A percentile compares a stretch with the other conserved stretches of the same genome.
phyloP scores from a whole-genome alignment of 2,888 invertebrate genomes.

The Rhodophaea formosa region DNA sequence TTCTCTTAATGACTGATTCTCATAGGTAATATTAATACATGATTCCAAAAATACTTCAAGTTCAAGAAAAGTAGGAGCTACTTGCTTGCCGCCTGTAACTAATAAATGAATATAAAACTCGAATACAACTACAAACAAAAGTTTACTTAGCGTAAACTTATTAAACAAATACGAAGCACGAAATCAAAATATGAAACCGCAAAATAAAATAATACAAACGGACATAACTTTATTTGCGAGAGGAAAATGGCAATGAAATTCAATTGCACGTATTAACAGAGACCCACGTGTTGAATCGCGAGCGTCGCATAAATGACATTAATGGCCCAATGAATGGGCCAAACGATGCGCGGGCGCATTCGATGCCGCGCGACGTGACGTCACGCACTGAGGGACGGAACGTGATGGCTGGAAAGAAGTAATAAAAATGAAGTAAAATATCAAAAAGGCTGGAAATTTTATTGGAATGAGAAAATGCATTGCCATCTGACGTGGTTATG shows the following conservation, averaged over 20 bases:
- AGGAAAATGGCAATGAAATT: constrained; percentile 78
- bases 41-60: too few species aligned
- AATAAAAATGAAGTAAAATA: not conserved
- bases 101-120: too few species aligned
- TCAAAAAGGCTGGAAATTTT: too few species aligned
- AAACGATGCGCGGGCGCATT: constrained; percentile 76
- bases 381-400: constrained; percentile 36
- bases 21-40: too few species aligned
- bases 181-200: not conserved
- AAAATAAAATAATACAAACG: constrained; percentile 13
- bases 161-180: not conserved
- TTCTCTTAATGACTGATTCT: too few species aligned
- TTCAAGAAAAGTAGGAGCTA: too few species aligned
- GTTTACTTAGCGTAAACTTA: too few species aligned
- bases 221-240: constrained; percentile 47
- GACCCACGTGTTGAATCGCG: constrained; percentile 66
- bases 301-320: constrained; percentile 62
- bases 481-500: too few species aligned
- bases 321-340: constrained; percentile 66
- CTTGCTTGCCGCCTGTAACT: too few species aligned
- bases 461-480: too few species aligned
- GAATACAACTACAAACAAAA: too few species aligned
- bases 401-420: constrained; percentile 10
- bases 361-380: constrained; percentile 53
- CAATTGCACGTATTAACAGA: constrained; percentile 65